Conservation (phyloP, 2,888 invertebrate genomes). For the Brassicogethes aeneus region DNA sequence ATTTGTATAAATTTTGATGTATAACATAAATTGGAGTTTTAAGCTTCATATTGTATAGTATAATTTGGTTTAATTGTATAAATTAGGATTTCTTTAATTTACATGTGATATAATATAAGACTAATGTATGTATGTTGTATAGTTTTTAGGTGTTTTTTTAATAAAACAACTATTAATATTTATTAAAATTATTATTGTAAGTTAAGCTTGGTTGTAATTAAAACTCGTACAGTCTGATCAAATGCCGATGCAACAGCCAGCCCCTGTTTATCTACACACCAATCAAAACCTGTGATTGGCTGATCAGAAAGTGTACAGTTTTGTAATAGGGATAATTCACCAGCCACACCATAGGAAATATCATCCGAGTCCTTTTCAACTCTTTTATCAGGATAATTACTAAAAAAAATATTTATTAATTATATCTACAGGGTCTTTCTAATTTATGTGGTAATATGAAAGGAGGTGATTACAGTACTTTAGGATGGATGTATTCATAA, state of each 20-base stretch:
- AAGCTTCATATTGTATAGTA: too few relatives aligned
- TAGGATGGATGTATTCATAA: not conserved
- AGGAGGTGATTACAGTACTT: not conserved
- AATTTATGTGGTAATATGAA: too few relatives aligned
- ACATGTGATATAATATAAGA: too few relatives aligned
- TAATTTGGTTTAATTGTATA: too few relatives aligned
- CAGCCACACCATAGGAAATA: constrained; percentile 63
- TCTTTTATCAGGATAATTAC: constrained; percentile 73
- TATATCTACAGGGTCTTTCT: constrained; percentile 11
- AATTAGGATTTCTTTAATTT: too few relatives aligned
- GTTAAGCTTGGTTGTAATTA: constrained; percentile 84
- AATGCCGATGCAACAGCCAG: constrained; percentile 83
- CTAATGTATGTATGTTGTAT: too few relatives aligned
- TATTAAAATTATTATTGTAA: too few relatives aligned
- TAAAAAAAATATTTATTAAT: constrained; percentile 30
- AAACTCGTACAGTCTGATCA: constrained; percentile 79
- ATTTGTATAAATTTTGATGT: too few relatives aligned
- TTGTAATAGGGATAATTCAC: constrained; percentile 66
- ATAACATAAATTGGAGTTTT: too few relatives aligned
- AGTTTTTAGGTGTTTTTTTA: too few relatives aligned
- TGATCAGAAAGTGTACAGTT: constrained; percentile 76
- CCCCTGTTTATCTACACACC: constrained; percentile 86
- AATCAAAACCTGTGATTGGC: constrained; percentile 82
- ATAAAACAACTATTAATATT: too few relatives aligned
- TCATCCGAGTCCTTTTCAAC: constrained; percentile 63